Evolutionary conservation across 2,888 invertebrate genomes (phyloP), one percentile per base, ranked within the genome.

Genomic region (Pristionchus exspectatus): DNA sequence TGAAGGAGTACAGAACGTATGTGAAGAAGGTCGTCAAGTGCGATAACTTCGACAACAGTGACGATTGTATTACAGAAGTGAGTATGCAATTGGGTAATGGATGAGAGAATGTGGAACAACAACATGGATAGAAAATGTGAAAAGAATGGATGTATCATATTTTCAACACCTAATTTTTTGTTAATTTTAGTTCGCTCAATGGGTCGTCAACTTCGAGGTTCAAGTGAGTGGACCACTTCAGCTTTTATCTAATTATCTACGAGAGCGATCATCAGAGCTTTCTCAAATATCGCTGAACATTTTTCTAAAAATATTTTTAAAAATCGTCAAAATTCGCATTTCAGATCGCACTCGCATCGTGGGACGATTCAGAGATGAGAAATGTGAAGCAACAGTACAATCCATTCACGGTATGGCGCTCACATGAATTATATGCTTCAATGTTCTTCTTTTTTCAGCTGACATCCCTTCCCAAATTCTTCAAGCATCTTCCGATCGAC

Each of bases 371-470:
- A 12, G 54, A 77, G 59, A 90, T 90, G 77, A 91, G 93, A 89
- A 94, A 94, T 91, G 92, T 92, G 89, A 91, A 91, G 38, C 93
- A 92, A 85, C 93, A 93, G 90, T 94, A 93, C 92, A 94, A 94
- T 84, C 91, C 90, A 33, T 94, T 92, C 91, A 92, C 74, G n/a
- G 88, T 30, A 24, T 33, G 66, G 0, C n/a, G n/a, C n/a, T n/a
- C n/a, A n/a, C n/a, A n/a, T n/a, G n/a, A n/a, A n/a, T n/a, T n/a
- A n/a, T n/a, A n/a, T n/a, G n/a, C n/a, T 18, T 33, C 50, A 18
- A 33, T 12, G 1, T n/a, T 16, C 2, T n/a, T 24, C 27, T 44
- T 12, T 54, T 24, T 66, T 63, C 86, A 86, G 86, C 14, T 86
- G 24, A 44, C 7, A 0, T 14, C 14, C 44, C 16, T 54, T 18